phyloP scores from a whole-genome alignment of 2,888 invertebrate species.

The Biston betularia region DNA sequence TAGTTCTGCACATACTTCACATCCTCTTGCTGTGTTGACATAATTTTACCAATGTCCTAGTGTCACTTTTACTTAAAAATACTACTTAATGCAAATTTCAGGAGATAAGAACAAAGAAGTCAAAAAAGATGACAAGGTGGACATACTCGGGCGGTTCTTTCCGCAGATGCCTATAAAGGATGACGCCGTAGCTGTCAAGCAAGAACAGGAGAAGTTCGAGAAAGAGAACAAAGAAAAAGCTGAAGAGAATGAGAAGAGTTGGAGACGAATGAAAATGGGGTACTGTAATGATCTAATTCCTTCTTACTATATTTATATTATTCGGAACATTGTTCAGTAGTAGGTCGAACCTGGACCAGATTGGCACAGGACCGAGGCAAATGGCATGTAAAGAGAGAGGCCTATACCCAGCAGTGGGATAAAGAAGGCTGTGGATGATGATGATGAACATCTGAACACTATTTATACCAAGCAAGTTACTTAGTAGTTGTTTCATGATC shows the following conservation, averaged over 20 bases:
- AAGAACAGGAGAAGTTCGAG: conserved; percentile 84
- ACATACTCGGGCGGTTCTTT: conserved; percentile 86
- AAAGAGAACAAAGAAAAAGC: conserved; percentile 84
- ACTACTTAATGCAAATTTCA: conserved; percentile 36
- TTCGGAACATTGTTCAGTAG: too few species aligned
- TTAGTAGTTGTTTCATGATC: too few species aligned
- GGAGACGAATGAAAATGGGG: conserved; percentile 91
- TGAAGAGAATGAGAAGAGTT: conserved; percentile 89
- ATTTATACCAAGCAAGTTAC: too few species aligned
- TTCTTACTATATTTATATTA: neutral
- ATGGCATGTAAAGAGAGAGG: too few species aligned
- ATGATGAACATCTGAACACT: too few species aligned
- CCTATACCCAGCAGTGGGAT: too few species aligned
- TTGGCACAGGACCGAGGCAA: too few species aligned
- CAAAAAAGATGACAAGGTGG: conserved; percentile 64
- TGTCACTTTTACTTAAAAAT: neutral
- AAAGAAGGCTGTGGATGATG: too few species aligned
- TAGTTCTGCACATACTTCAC: too few species aligned
- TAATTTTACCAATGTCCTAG: too few species aligned
- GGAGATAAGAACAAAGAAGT: conserved; percentile 62
- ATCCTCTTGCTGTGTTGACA: too few species aligned
- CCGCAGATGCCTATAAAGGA: conserved; percentile 81
- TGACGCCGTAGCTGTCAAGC: conserved; percentile 81
- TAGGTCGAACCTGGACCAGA: too few species aligned
- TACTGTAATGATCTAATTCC: conserved; percentile 48